phyloP scores from a whole-genome alignment of 2,888 invertebrate species.

The Synergus laeviventris region DNA sequence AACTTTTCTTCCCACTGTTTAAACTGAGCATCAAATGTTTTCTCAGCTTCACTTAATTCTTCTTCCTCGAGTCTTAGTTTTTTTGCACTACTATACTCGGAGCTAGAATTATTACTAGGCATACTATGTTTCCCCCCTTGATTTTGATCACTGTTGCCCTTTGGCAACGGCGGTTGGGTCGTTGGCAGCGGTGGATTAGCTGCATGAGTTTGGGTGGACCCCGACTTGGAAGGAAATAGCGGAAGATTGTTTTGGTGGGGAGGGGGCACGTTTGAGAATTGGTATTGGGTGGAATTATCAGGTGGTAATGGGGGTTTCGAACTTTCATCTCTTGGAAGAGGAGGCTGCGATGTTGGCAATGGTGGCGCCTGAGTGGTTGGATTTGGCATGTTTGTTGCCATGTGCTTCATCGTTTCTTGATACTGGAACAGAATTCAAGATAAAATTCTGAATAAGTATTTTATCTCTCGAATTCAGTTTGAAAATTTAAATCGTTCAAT shows the following conservation, averaged over 20 bases:
- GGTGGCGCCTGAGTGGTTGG: constrained; percentile 67
- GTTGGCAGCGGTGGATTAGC: constrained; percentile 69
- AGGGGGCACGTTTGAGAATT: constrained; percentile 66
- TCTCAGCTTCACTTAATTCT: constrained; percentile 83
- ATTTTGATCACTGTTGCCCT: constrained; percentile 55
- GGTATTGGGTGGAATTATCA: constrained; percentile 73
- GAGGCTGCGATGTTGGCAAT: constrained; percentile 68
- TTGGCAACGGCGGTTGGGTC: constrained; percentile 69
- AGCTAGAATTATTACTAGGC: constrained; percentile 54
- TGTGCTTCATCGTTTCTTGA: constrained; percentile 77
- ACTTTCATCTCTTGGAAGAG: constrained; percentile 72
- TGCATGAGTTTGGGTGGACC: constrained; percentile 52
- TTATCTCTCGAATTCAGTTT: background rate
- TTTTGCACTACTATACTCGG: constrained; percentile 69
- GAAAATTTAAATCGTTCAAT: background rate
- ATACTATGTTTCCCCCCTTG: constrained; percentile 64
- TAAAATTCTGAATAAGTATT: constrained; percentile 20
- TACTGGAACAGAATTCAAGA: constrained; percentile 75
- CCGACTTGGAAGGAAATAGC: constrained; percentile 64
- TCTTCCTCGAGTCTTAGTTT: constrained; percentile 71
- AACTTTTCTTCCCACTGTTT: constrained; percentile 95
- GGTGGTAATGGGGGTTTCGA: constrained; percentile 77
- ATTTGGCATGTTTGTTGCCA: constrained; percentile 57
- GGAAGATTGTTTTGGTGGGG: constrained; percentile 72
- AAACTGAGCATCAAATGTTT: constrained; percentile 92